Evolutionary conservation across 1,140 invertebrate species (phyloP).

Genomic region (Calliopsis andreniformis): DNA sequence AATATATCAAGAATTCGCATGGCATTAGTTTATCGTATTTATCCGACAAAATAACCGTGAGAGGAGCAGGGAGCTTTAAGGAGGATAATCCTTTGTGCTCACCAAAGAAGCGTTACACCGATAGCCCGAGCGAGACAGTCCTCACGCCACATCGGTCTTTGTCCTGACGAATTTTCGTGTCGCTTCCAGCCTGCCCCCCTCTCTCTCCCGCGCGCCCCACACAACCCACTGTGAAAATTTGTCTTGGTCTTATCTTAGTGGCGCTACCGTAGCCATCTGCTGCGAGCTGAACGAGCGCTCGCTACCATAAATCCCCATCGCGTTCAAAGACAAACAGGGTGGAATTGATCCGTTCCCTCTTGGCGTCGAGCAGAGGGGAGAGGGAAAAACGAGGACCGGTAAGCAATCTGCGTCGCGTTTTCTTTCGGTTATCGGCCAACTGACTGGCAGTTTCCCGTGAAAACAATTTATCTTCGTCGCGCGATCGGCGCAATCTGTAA

Average conservation of each 20-base stretch:
- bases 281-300: constrained; percentile 4
- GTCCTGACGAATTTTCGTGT: constrained; percentile 55
- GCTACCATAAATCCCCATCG: constrained; percentile 61
- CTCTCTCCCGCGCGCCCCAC: not conserved
- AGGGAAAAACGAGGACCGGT: not conserved
- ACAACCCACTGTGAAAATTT: constrained; percentile 49
- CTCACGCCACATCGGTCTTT: constrained; percentile 56
- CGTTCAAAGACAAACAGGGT: constrained; percentile 64
- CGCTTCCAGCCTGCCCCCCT: constrained; percentile 7
- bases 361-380: not conserved
- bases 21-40: no score
- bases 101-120: constrained; percentile 23
- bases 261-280: constrained; percentile 52
- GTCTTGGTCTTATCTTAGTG: constrained; percentile 62
- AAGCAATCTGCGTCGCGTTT: constrained; percentile 31
- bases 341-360: constrained; percentile 65
- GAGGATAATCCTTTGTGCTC: constrained; percentile 22
- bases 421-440: constrained; percentile 18
- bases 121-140: constrained; percentile 25
- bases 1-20: no score
- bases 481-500: constrained; percentile 7
- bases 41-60: not conserved
- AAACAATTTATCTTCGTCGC: constrained; percentile 40
- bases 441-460: not conserved
- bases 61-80: not conserved